Base-by-base conservation (phyloP, 2,888 invertebrate genomes). In the Acanthosepion esculentum region DNA sequence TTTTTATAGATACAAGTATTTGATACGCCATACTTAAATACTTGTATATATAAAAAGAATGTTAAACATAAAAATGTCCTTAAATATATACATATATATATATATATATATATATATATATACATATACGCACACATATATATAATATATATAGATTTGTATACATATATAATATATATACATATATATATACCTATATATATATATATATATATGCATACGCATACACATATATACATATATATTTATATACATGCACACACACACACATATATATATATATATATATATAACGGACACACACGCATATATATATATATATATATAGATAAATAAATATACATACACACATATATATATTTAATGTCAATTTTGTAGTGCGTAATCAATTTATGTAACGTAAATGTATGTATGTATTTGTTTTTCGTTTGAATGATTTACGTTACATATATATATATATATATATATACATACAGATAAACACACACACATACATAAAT, bases 61-160 rank as follows among this genome's bases (percentile, higher is more conserved):
- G n/a, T n/a, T n/a, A n/a, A n/a, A n/a, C n/a, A n/a, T n/a, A n/a
- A n/a, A n/a, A n/a, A n/a, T n/a, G n/a, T n/a, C n/a, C n/a, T n/a
- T n/a, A n/a, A n/a, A n/a, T n/a, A n/a, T n/a, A n/a, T 78, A 12
- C 4, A 12, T 78, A 78, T 33, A n/a, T n/a, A 78, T n/a, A 78
- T 78, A 78, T 78, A 78, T n/a, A 78, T n/a, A 78, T n/a, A 78
- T n/a, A 78, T n/a, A 78, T n/a, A 78, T 78, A 78, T 78, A 78
- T n/a, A 78, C n/a, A 78, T n/a, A n/a, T 78, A 78, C n/a, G n/a
- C n/a, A 78, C 2, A 78, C 18, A 78, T 78, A 78, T 78, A 78
- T n/a, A 64, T 20, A 59, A 59, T 59, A 23, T 59, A 23, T 59
- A 59, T 59, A 23, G 6, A 10, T 23, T 1, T 59, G 10, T 23